Evolutionary conservation across 1,140 invertebrate genomes (phyloP), one percentile per base, ranked within the genome.

Genomic region (Oncopeltus fasciatus): DNA sequence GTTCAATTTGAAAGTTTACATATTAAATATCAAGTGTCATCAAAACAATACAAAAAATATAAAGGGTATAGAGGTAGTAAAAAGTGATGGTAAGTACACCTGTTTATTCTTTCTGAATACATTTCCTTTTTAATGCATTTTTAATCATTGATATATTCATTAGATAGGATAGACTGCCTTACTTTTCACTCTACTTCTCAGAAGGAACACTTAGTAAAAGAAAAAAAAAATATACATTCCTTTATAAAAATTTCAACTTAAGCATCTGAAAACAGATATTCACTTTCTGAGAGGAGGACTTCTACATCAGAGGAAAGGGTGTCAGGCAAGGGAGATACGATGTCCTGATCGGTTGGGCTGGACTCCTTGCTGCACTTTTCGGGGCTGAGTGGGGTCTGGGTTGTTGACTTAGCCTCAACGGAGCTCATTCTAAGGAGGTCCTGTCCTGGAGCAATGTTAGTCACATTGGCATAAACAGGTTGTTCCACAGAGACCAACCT

Each of bases 241-340:
- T n/a, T n/a, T n/a, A n/a, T n/a, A n/a, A n/a, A n/a, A n/a, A n/a
- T n/a, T n/a, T 38, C 14, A 38, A 14, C 5, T 38, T 38, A 38
- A 14, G 31, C 75, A 64, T 78, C 77, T 59, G 77, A 78, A 66
- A 80, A 80, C 31, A 80, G 73, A 63, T 80, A 80, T 69, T 81
- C 79, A 68, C 78, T 80, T 69, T 81, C 80, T 24, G 81, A 81
- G 11, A 82, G 72, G 20, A 82, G 70, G 58, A 81, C 80, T 67
- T 82, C 80, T 65, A 82, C 71, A 71, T 82, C 81, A 47, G 80
- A 81, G 61, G 81, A 80, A 69, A 82, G 79, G 63, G 80, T 81
- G 18, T 64, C 70, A 66, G 59, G 51, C 20, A 49, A 26, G 11
- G 21, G 27, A 16, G 60, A n/a, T 12, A 47, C 47, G 1, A 21